These are phyloP conservation scores for Lutjanus erythropterus DNA, from an alignment of 2,113 vertebrate species.

Conservation along the genomic window DNA sequence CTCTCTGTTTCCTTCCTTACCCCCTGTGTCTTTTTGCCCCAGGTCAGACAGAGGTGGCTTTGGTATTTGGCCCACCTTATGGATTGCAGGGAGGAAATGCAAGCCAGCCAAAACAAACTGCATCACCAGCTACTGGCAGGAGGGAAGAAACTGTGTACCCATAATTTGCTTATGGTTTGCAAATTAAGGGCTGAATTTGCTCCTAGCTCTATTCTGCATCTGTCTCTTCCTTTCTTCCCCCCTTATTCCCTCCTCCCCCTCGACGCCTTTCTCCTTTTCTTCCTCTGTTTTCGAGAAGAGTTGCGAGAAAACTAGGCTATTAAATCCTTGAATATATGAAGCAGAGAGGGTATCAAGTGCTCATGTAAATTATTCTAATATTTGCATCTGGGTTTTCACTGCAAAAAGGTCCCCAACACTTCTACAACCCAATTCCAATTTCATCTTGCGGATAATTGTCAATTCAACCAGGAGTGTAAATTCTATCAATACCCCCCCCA, in stretches of 20 bases:
- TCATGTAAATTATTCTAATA: slow-evolving; percentile 77
- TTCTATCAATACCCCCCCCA: slow-evolving; percentile 63
- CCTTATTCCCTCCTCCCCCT: slow-evolving; percentile 1
- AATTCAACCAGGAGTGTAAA: slow-evolving; percentile 70
- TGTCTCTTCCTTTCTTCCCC: slow-evolving; percentile 40
- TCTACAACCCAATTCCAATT: slow-evolving; percentile 75
- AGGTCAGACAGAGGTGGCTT: slow-evolving; percentile 29
- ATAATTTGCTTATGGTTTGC: slow-evolving; percentile 71
- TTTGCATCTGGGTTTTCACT: slow-evolving; percentile 72
- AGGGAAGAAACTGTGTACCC: slow-evolving; percentile 45
- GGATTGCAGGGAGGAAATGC: slow-evolving; percentile 43
- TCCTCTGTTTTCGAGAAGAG: slow-evolving; percentile 44
- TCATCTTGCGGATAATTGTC: slow-evolving; percentile 74
- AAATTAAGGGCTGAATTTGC: slow-evolving; percentile 69
- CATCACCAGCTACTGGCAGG: slow-evolving; percentile 58
- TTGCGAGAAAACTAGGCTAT: slow-evolving; percentile 65
- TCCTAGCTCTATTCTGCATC: slow-evolving; percentile 58
- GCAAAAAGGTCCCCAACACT: slow-evolving; percentile 57
- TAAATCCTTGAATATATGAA: slow-evolving; percentile 73
- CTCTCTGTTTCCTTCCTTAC: neutral
- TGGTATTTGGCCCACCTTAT: slow-evolving; percentile 38
- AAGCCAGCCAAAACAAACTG: slow-evolving; percentile 52
- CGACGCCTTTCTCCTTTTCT: slow-evolving; percentile 18
- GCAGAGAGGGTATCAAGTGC: slow-evolving; percentile 57
- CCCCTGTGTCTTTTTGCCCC: neutral